Evolutionary conservation across 1,140 invertebrate genomes (phyloP).

Genomic region (Saxidomus purpurata): DNA sequence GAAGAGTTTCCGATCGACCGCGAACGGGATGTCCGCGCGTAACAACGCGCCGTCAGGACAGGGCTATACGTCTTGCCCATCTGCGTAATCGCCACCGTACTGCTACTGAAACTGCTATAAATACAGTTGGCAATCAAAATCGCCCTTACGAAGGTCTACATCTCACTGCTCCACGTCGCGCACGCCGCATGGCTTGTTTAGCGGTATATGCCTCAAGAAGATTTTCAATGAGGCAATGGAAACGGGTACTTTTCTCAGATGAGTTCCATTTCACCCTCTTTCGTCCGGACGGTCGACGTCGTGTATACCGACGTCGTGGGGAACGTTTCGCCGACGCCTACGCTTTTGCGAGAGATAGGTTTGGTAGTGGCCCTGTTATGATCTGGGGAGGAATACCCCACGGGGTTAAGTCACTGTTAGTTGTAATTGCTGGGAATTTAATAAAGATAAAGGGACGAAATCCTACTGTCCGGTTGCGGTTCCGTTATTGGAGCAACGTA

Average conservation of each 20-base stretch:
- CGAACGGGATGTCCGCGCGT: background rate
- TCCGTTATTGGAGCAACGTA: background rate
- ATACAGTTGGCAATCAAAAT: background rate
- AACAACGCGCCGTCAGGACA: background rate
- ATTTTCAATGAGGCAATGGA: slow-evolving; percentile 24
- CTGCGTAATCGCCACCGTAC: background rate
- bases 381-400: background rate
- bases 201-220: slow-evolving; percentile 1
- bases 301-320: background rate
- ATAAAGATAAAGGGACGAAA: background rate
- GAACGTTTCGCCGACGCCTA: background rate
- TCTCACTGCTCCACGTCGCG: background rate
- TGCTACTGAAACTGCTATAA: background rate
- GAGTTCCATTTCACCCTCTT: background rate
- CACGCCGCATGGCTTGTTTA: background rate
- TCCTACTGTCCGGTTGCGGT: background rate
- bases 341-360: background rate
- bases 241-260: background rate
- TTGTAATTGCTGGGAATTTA: background rate
- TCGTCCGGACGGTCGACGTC: background rate
- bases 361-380: background rate
- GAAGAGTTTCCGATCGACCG: background rate
- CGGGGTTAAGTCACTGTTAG: background rate
- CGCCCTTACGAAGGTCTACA: background rate
- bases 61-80: background rate